These are phyloP conservation scores for Botia almorhae DNA, from an alignment of 2,797 vertebrate genomes.

Conservation along the genomic window DNA sequence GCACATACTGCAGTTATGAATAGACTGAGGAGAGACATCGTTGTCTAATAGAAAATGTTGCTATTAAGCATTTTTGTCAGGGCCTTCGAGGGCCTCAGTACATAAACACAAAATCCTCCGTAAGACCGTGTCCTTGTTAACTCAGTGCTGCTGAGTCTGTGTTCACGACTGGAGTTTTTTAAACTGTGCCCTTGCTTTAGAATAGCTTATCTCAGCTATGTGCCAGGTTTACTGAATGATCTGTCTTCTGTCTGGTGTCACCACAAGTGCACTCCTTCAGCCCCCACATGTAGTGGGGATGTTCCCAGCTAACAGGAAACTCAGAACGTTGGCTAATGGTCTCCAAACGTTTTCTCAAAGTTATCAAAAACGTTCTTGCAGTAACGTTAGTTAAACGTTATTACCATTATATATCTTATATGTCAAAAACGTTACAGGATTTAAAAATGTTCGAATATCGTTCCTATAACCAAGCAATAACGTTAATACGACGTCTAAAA, in stretches of 20 bases:
- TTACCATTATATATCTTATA: too few relatives aligned
- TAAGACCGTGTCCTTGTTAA: constrained; percentile 28
- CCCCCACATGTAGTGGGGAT: constrained; percentile 15
- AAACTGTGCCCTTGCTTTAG: constrained; percentile 7
- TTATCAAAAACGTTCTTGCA: too few relatives aligned
- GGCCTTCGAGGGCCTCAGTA: neutral
- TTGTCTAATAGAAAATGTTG: constrained; percentile 14
- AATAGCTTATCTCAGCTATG: constrained; percentile 21
- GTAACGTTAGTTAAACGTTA: too few relatives aligned
- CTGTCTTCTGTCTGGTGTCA: constrained; percentile 23
- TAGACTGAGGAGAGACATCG: neutral
- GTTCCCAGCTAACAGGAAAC: neutral
- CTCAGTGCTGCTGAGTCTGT: constrained; percentile 5
- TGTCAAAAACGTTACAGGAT: too few relatives aligned
- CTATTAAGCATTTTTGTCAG: constrained; percentile 27
- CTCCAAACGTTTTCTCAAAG: too few relatives aligned
- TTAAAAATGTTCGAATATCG: too few relatives aligned
- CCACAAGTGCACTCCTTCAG: constrained; percentile 27
- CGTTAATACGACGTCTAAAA: too few relatives aligned
- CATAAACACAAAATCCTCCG: neutral
- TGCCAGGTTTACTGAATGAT: constrained; percentile 30
- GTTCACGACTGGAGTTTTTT: constrained; percentile 11
- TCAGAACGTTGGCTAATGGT: too few relatives aligned
- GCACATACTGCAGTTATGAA: constrained; percentile 27
- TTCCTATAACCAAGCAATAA: too few relatives aligned